Base-by-base conservation (phyloP, 2,113 vertebrate genomes). In the Thunnus maccoyii region DNA sequence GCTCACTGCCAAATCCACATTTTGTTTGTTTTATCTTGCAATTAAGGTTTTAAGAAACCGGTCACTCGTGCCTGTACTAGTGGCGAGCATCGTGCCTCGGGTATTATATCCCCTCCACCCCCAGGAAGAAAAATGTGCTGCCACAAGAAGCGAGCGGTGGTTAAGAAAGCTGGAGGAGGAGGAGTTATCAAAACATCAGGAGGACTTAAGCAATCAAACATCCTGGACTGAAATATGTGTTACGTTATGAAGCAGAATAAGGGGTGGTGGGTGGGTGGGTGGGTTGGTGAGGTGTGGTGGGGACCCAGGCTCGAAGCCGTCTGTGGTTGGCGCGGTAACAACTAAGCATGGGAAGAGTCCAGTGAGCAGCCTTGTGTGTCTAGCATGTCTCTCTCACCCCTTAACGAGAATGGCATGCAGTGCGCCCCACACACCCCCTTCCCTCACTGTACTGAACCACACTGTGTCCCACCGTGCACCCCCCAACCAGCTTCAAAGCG, bases 331-430 rank as follows among this genome's bases (percentile, higher is more conserved):
- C 54, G 65, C 72, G 76, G 78, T 62, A 85, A 91, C 89, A 86
- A 70, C 68, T 52, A 75, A 82, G 78, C 80, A 84, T 80, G 76
- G 83, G 83, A 86, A 93, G 91, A 88, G 82, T 86, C 85, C 78
- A 84, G 58, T 64, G 77, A 83, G 65, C 79, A 65, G 85, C 68
- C 69, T 73, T 82, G 80, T 83, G 83, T 75, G 80, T 80, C 86
- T 83, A 61, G 83, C 82, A 64, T 88, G 69, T 89, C 83, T 83
- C 86, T 90, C 78, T 92, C 76, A 72, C 75, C 78, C 80, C 84
- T 90, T 92, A 91, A 92, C 72, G 80, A 93, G 89, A 93, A 93
- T 90, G 90, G 90, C 89, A 91, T 91, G 86, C 87, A 90, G 80
- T 44, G 78, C 25, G 20, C 68, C 86, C 80, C 71, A 56, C 71